Base-by-base conservation (phyloP, 2,797 vertebrate species). In the Picus viridis region DNA sequence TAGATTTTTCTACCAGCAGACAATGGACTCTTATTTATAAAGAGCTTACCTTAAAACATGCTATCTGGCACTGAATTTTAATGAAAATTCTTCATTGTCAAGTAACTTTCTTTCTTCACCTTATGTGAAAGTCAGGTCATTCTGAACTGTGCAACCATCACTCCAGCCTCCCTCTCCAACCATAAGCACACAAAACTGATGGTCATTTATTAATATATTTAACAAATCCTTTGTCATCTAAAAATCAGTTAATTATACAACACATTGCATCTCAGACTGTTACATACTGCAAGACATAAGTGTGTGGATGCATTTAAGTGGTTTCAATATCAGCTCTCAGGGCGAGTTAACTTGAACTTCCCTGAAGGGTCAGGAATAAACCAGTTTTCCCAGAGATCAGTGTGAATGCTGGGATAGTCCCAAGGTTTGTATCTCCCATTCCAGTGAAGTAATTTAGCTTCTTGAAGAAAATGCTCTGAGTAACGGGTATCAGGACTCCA, bases 351-450 rank as follows among this genome's bases (percentile, higher is more conserved):
- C 84, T 97, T 97, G 96, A 99, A 99, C 90, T 94, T 98, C 70
- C 98, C 97, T 15, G 98, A 98, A 39, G 99, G 99, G 95, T 99
- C 99, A 19, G 99, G 99, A 88, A 99, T 97, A 95, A 98, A 99
- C 99, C 99, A 99, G 92, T 95, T 99, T 95, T 99, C 98, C 99
- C 99, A 99, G 53, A 98, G 96, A 56, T 99, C 98, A 9, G 96
- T 94, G 96, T 99, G 99, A 65, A 98, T 98, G 7, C 98, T 98
- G 7, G 98, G 98, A 56, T 98, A 98, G 49, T 97, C 98, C 99
- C 99, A 99, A 5, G 99, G 99, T 81, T 99, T 99, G 49, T 99
- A 99, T n/a, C 98, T 98, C 74, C 99, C 99, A 8, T 98, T 99
- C 99, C 99, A 99, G 89, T 99, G 99, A 92, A 99, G 98, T 89